Conservation (phyloP, 2,888 invertebrate genomes). For the Prosapia bicincta region DNA sequence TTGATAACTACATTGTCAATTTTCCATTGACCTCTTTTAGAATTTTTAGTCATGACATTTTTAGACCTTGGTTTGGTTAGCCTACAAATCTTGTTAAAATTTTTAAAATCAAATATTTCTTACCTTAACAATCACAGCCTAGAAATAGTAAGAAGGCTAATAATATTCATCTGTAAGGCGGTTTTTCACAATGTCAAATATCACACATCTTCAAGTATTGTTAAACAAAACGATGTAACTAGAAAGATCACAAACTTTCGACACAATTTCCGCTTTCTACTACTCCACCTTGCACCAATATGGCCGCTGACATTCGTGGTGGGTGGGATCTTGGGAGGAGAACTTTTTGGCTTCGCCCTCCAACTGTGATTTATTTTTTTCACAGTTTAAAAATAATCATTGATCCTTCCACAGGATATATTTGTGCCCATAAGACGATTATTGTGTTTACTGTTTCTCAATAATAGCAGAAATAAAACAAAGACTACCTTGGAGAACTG, state of each 20-base stretch:
- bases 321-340: slow-evolving; percentile 20
- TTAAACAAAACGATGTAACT: slow-evolving; percentile 5
- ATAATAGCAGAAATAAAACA: neutral
- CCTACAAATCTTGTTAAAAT: neutral
- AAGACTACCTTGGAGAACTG: neutral
- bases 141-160: neutral
- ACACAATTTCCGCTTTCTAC: slow-evolving; percentile 32
- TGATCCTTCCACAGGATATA: too few species aligned
- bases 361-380: neutral
- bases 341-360: slow-evolving; percentile 4
- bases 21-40: neutral
- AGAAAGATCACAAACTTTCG: neutral
- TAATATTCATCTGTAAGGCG: slow-evolving; percentile 1
- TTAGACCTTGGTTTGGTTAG: neutral
- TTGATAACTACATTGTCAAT: neutral
- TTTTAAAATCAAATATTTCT: neutral
- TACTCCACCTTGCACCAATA: slow-evolving; percentile 33
- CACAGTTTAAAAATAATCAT: neutral
- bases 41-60: neutral
- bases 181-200: neutral
- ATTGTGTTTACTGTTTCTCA: too few species aligned
- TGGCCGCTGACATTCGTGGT: slow-evolving; percentile 27
- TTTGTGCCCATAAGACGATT: too few species aligned
- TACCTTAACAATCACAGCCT: neutral
- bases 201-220: neutral